phyloP scores from a whole-genome alignment of 35 echinoderm and acorn worm genomes.

The Ophioderma brevispina region DNA sequence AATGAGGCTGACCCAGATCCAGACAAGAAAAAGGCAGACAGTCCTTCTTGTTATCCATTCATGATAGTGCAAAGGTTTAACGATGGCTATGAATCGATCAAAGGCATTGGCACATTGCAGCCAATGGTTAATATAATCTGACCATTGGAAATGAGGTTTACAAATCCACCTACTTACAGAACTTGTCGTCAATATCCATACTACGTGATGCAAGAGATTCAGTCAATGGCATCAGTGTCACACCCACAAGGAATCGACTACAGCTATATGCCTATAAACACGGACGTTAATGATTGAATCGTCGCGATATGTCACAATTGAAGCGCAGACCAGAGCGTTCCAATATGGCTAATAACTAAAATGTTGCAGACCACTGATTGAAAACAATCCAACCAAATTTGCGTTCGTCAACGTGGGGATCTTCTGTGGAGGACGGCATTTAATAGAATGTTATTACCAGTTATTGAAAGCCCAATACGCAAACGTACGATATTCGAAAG shows the following conservation, averaged over 20 bases:
- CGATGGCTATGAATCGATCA: too few species aligned
- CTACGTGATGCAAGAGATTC: background rate
- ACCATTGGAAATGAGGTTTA: background rate
- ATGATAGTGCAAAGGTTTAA: too few species aligned
- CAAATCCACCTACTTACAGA: background rate
- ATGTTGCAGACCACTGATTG: background rate
- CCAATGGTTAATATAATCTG: background rate
- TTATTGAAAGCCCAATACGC: too few species aligned
- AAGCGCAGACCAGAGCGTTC: background rate
- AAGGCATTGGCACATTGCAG: too few species aligned
- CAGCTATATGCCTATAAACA: constrained; percentile 6
- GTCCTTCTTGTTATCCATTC: too few species aligned
- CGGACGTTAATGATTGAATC: constrained; percentile 1
- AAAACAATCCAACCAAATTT: background rate
- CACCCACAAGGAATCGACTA: constrained; percentile 3
- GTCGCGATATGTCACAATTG: background rate
- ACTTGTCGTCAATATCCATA: background rate
- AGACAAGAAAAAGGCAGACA: too few species aligned
- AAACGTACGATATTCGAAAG: too few species aligned
- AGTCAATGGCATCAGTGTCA: constrained; percentile 20
- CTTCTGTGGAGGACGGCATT: too few species aligned
- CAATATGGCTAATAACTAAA: background rate
- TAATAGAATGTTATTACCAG: too few species aligned
- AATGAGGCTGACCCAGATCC: too few species aligned
- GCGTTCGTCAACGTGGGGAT: too few species aligned